phyloP scores from a whole-genome alignment of 2,797 vertebrate species.

The Gobionotothen gibberifrons region DNA sequence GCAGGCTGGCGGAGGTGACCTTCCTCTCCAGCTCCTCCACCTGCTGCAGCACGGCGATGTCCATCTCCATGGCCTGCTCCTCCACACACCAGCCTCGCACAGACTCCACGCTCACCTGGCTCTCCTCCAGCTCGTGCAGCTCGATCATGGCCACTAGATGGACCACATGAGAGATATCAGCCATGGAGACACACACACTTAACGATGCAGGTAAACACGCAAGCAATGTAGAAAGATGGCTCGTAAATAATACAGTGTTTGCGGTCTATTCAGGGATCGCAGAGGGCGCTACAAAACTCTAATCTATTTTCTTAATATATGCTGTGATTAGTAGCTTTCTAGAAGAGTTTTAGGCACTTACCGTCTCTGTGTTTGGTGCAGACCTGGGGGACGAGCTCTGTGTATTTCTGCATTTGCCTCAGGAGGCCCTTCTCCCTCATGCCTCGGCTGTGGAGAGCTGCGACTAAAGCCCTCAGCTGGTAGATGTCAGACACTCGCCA shows the following conservation, averaged over 20 bases:
- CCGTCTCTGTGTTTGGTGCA: conserved; percentile 95
- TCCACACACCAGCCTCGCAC: conserved; percentile 98
- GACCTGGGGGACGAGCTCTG: conserved; percentile 95
- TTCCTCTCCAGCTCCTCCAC: conserved; percentile 98
- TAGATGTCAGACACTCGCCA: conserved; percentile 96
- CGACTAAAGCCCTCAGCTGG: conserved; percentile 90
- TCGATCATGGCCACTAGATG: conserved; percentile 93
- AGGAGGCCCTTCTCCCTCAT: conserved; percentile 96
- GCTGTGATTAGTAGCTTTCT: conserved; percentile 5
- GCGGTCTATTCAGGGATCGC: conserved; percentile 11
- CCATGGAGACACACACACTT: conserved; percentile 4
- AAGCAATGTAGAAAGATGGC: neutral
- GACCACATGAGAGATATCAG: conserved; percentile 27
- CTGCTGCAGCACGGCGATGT: conserved; percentile 96
- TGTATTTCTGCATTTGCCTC: conserved; percentile 97
- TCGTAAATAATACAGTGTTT: conserved; percentile 26
- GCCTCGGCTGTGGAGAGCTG: conserved; percentile 93
- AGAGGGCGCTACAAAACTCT: neutral
- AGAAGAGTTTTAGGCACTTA: conserved; percentile 69
- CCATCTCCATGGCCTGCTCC: conserved; percentile 98
- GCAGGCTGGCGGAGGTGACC: conserved; percentile 97
- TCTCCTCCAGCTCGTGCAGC: conserved; percentile 93
- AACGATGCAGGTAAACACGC: neutral
- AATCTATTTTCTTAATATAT: neutral
- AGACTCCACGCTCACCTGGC: conserved; percentile 94